Conservation (phyloP, 2,888 invertebrate species). For the Tricholauxania praeusta region DNA sequence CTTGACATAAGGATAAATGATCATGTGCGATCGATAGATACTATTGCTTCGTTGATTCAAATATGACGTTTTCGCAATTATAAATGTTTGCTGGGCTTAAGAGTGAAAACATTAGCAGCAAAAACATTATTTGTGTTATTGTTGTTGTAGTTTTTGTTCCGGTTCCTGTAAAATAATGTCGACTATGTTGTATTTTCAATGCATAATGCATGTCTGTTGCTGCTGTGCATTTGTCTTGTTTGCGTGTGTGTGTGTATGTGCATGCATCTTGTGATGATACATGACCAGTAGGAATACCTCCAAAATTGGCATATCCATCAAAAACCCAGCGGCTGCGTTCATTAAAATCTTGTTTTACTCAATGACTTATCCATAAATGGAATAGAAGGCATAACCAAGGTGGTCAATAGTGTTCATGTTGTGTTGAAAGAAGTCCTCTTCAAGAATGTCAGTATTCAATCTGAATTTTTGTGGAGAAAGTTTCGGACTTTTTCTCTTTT, state of each 20-base stretch:
- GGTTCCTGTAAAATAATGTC: constrained; percentile 13
- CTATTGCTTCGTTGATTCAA: too few species aligned
- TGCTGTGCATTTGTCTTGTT: neutral
- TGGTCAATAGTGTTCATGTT: too few species aligned
- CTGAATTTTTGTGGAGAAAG: too few species aligned
- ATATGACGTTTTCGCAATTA: too few species aligned
- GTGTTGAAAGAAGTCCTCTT: too few species aligned
- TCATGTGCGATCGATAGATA: too few species aligned
- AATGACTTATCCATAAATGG: too few species aligned
- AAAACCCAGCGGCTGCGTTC: neutral
- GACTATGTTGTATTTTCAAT: neutral
- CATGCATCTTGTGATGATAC: constrained; percentile 1
- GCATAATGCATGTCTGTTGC: constrained; percentile 18
- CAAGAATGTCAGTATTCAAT: too few species aligned
- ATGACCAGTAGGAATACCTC: neutral
- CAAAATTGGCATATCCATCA: neutral
- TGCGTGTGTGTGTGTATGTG: neutral
- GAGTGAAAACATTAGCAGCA: constrained; percentile 11
- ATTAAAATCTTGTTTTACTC: too few species aligned
- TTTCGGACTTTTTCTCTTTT: too few species aligned
- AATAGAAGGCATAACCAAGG: too few species aligned
- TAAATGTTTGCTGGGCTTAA: neutral
- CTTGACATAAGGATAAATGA: too few species aligned
- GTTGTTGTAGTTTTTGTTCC: constrained; percentile 11
- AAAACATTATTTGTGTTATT: constrained; percentile 5